These are phyloP conservation scores for Yponomeuta sedellus DNA, from an alignment of 2,888 invertebrate species.

Conservation along the genomic window DNA sequence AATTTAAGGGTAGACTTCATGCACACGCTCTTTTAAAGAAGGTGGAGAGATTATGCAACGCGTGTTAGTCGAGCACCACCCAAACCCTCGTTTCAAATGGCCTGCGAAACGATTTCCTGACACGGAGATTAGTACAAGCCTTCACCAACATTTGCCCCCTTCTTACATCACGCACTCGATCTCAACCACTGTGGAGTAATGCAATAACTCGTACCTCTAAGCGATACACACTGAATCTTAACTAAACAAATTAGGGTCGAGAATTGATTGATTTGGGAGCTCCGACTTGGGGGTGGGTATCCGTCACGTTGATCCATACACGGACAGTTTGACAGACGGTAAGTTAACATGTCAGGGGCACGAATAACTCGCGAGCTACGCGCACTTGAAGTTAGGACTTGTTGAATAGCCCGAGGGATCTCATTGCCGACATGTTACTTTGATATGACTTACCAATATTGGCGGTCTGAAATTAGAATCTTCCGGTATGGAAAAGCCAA, in stretches of 20 bases:
- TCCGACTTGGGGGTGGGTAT: slow-evolving; percentile 5
- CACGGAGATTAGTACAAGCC: slow-evolving; percentile 77
- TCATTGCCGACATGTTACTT: slow-evolving; percentile 29
- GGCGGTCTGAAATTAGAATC: slow-evolving; percentile 14
- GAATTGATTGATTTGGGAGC: slow-evolving; percentile 16
- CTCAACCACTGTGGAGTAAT: slow-evolving; percentile 41
- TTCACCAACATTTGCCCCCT: slow-evolving; percentile 69
- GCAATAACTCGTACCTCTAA: slow-evolving; percentile 39
- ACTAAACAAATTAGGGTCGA: slow-evolving; percentile 16
- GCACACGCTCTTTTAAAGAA: neutral
- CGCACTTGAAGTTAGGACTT: slow-evolving; percentile 50
- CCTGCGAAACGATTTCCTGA: slow-evolving; percentile 76
- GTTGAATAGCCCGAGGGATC: slow-evolving; percentile 48
- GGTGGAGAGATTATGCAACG: slow-evolving; percentile 59
- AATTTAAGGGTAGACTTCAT: neutral
- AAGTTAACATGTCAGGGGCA: slow-evolving; percentile 74
- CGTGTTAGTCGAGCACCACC: slow-evolving; percentile 56
- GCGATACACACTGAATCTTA: slow-evolving; percentile 2
- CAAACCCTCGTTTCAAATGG: slow-evolving; percentile 68
- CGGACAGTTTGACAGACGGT: slow-evolving; percentile 71
- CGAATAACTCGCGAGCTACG: slow-evolving; percentile 25
- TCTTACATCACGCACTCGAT: slow-evolving; percentile 74
- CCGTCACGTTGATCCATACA: slow-evolving; percentile 35
- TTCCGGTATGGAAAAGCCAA: neutral
- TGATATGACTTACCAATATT: slow-evolving; percentile 11